phyloP scores from a whole-genome alignment of 2,797 vertebrate species.

The Perdix hodgsoniae region DNA sequence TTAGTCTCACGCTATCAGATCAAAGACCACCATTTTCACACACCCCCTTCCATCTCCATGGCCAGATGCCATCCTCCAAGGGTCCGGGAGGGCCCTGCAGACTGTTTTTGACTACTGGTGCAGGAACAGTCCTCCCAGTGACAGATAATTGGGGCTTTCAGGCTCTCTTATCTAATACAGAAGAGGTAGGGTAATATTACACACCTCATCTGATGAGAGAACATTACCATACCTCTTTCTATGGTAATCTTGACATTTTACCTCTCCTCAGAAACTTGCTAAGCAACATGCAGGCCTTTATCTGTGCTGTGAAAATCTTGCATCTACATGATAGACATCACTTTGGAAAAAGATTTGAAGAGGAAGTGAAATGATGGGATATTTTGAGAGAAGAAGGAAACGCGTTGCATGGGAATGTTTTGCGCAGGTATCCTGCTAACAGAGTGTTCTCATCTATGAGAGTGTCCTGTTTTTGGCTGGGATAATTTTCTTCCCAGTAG shows the following conservation, averaged over 20 bases:
- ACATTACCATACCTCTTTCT: not conserved
- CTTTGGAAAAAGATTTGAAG: not conserved
- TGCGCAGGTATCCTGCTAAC: not conserved
- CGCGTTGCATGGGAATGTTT: not conserved
- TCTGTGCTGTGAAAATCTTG: not conserved
- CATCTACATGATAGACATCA: not conserved
- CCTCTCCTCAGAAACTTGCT: not conserved
- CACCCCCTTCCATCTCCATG: rapidly evolving
- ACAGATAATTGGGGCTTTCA: not conserved
- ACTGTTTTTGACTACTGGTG: not conserved
- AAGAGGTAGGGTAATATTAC: not conserved
- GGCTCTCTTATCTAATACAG: not conserved
- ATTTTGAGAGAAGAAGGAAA: not conserved
- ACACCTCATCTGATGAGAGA: not conserved
- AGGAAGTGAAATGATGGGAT: not conserved
- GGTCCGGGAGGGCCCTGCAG: not conserved
- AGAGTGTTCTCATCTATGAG: not conserved
- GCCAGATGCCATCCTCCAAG: not conserved
- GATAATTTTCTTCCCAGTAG: not conserved
- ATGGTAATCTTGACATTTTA: not conserved
- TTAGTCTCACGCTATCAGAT: not conserved
- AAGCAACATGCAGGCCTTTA: not conserved
- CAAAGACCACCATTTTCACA: not conserved
- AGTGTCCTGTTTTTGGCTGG: not conserved
- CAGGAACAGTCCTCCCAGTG: not conserved